Base-by-base conservation (phyloP, 2,888 invertebrate genomes). In the Ptychoptera albimana region DNA sequence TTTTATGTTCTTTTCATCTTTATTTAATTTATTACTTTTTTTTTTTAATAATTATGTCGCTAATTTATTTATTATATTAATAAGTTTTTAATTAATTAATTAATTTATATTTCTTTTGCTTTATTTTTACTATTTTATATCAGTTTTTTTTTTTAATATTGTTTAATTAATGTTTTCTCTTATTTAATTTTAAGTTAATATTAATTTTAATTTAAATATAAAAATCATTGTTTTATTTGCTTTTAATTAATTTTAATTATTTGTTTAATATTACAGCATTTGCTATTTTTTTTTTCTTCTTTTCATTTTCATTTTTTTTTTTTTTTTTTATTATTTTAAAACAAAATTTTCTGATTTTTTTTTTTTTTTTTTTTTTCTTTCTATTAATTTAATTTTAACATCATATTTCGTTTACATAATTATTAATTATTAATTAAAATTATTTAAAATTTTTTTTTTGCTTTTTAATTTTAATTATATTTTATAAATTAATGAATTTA, bases 251-350 rank as follows among this genome's bases (percentile, higher is more conserved):
- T 39, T 47, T 45, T 39, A 13, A 36, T 43, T 39, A 37, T 29
- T 39, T 42, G 38, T 46, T 44, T 45, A 43, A 37, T 47, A 44
- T 31, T 44, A 45, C 43, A 37, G 39, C 43, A 46, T 16, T 42
- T 42, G 46, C 16, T 37, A 46, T 46, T 41, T 34, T 44, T 42
- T 43, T 42, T 45, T 45, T n/a, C n/a, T 38, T 45, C 41, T 46
- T 39, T 37, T 39, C 37, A 30, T 44, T 37, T 38, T 43, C 39
- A 45, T 40, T 40, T 42, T 47, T 43, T 45, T 43, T 46, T 36
- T 45, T 44, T 11, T 48, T 43, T 41, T 23, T 16, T 39, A 42
- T 37, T 38, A 47, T 46, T 43, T 47, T 46, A 44, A 44, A 48
- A 45, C 47, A 38, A 45, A 44, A 43, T 30, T 44, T 46, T 45